A percentile compares a stretch with the other conserved stretches of the same genome.
These are phyloP conservation scores for Pongo pygmaeus DNA, from an alignment of 2,113 vertebrate genomes.

Conservation along the genomic window DNA sequence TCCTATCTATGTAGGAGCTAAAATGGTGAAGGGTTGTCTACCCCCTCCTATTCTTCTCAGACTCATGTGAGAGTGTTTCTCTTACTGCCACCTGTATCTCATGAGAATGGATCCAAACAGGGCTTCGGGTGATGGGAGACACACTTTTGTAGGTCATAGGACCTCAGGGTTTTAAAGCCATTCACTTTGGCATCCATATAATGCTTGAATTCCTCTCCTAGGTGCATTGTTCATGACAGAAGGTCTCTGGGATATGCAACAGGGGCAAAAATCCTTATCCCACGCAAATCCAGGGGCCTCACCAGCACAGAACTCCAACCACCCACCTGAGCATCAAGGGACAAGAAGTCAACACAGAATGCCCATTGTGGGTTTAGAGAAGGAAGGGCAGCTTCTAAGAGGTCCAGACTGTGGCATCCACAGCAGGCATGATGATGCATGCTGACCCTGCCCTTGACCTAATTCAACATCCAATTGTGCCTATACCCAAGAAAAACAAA, in stretches of 20 bases:
- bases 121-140: accelerated
- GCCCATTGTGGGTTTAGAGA: accelerated
- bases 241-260: background rate
- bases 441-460: background rate
- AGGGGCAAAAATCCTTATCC: background rate
- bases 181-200: accelerated
- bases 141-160: accelerated
- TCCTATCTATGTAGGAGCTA: background rate
- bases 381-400: no score
- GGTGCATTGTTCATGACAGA: accelerated
- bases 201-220: background rate
- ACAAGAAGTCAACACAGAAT: background rate
- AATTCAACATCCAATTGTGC: background rate
- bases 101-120: accelerated
- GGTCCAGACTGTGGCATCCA: no score
- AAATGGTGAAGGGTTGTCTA: accelerated
- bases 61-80: accelerated
- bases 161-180: background rate
- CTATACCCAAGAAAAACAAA: background rate
- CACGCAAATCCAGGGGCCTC: background rate
- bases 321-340: accelerated
- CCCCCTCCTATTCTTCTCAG: background rate
- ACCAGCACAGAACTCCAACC: no score
- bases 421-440: accelerated
- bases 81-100: accelerated